phyloP scores from a whole-genome alignment of 30 jellyfish, hydroid and myxozoan genomes.

The Pelagia noctiluca region DNA sequence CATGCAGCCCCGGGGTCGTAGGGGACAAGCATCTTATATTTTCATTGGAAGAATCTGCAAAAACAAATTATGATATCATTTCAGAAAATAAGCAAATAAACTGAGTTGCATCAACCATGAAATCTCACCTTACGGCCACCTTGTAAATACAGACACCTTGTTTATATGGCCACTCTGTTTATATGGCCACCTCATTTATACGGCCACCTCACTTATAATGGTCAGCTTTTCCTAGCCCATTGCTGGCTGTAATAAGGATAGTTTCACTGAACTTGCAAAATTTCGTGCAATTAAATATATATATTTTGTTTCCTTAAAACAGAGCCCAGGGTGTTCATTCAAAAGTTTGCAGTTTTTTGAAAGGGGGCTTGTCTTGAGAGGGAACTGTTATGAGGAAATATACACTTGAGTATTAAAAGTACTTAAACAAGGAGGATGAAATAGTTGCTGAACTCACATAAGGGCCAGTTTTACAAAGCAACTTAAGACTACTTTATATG shows the following conservation, averaged over 20 bases:
- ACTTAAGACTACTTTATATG: too few species aligned
- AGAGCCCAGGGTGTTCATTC: too few species aligned
- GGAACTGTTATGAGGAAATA: too few species aligned
- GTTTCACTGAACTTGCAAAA: background rate
- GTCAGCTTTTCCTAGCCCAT: background rate
- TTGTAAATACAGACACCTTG: too few species aligned
- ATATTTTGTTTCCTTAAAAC: background rate
- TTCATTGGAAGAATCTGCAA: background rate
- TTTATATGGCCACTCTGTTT: background rate
- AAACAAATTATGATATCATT: background rate
- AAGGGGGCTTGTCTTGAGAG: too few species aligned
- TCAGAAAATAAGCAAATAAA: too few species aligned
- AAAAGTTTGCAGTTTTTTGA: too few species aligned
- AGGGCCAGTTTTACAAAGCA: too few species aligned
- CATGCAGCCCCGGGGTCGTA: constrained; percentile 27
- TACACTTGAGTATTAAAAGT: too few species aligned
- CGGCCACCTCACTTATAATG: background rate
- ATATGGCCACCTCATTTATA: background rate
- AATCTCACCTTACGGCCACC: background rate
- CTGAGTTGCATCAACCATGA: background rate
- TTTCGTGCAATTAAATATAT: background rate
- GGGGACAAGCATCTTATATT: background rate
- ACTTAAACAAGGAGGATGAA: too few species aligned
- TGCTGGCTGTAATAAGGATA: background rate
- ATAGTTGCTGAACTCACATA: too few species aligned